Conservation (phyloP, 2,797 vertebrate species). For the Florisuga fusca region DNA sequence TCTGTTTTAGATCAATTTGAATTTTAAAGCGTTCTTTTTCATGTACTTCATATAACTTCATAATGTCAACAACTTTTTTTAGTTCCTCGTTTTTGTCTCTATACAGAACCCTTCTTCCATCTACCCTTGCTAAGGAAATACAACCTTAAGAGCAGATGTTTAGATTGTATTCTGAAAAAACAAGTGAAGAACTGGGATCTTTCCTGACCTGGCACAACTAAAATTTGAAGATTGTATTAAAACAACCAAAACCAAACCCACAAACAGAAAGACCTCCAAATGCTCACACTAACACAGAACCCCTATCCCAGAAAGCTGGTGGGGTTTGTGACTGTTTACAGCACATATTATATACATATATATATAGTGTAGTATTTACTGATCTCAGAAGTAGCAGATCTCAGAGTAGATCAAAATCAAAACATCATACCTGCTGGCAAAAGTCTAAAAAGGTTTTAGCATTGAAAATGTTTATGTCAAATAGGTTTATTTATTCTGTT, state of each 20-base stretch:
- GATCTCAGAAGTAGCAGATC: background rate
- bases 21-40: background rate
- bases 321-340: background rate
- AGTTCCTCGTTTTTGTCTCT: background rate
- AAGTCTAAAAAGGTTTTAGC: background rate
- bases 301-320: background rate
- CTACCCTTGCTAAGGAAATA: background rate
- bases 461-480: background rate
- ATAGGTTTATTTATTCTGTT: background rate
- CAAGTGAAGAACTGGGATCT: background rate
- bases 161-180: background rate
- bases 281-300: background rate
- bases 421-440: background rate
- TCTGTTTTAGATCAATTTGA: background rate
- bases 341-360: no score
- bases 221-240: background rate
- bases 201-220: background rate
- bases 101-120: background rate
- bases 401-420: background rate
- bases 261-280: background rate
- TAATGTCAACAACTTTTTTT: background rate
- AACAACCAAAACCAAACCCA: background rate
- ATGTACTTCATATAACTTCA: background rate
- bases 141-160: background rate
- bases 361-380: background rate